A percentile compares a stretch with the other conserved stretches of the same genome.
These are phyloP conservation scores for Trinorchestia longiramus DNA, from an alignment of 1,140 invertebrate species.

Conservation along the genomic window DNA sequence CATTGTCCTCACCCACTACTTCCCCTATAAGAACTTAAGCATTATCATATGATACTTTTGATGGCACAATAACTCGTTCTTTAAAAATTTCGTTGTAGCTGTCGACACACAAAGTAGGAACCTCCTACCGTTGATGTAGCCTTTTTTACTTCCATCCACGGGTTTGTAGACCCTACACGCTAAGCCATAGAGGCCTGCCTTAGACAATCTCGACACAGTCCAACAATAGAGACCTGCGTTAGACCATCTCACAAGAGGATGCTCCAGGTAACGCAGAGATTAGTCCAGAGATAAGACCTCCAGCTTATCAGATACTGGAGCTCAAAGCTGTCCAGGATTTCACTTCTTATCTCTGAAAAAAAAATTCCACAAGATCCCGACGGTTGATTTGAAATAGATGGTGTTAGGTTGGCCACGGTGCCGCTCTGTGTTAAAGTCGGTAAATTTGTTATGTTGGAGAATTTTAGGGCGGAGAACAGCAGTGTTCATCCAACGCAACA, in stretches of 20 bases:
- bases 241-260: background rate
- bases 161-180: too few relatives aligned
- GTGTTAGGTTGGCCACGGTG: background rate
- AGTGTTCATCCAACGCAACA: too few relatives aligned
- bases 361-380: background rate
- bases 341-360: background rate
- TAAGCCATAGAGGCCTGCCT: background rate
- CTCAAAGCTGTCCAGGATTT: background rate
- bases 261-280: conserved; percentile 39
- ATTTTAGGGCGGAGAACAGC: too few relatives aligned
- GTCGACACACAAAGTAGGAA: too few relatives aligned
- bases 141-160: too few relatives aligned
- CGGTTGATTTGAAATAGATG: background rate
- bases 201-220: background rate
- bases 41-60: too few relatives aligned
- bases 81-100: too few relatives aligned
- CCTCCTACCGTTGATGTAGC: too few relatives aligned
- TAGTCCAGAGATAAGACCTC: background rate
- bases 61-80: too few relatives aligned
- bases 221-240: background rate
- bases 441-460: too few relatives aligned
- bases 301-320: conserved; percentile 20
- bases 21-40: too few relatives aligned
- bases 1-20: too few relatives aligned
- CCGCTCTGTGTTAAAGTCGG: background rate